Evolutionary conservation across 2,888 invertebrate species (phyloP), one percentile per base, ranked within the genome.

Genomic region (Ctena decussata): DNA sequence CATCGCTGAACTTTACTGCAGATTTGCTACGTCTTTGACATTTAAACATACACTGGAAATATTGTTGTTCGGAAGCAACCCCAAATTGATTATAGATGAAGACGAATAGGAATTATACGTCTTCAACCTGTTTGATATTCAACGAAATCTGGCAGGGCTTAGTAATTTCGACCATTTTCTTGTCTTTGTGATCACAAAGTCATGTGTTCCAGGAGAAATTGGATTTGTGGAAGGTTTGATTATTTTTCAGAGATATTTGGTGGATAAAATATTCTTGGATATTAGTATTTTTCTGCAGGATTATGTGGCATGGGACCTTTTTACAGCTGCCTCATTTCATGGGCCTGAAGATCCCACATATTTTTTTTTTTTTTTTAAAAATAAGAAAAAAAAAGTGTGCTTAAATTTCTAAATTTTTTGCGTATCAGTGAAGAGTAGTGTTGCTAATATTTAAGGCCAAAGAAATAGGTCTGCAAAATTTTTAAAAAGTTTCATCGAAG

Each of bases 101-200:
- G 57, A 60, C 60, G 24, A 35, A 60, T 57, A 60, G 75, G 60
- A 53, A 35, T 72, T 72, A 21, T 37, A n/a, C 37, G 3, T 1
- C n/a, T 5, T 15, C 6, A 32, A 49, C 71, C 12, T 71, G 72
- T 53, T 79, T 57, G 37, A 72, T 53, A 57, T 77, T 27, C 79
- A 49, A 37, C 60, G 78, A 84, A 87, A 87, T 87, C 87, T 87
- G 87, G 87, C 87, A 76, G 87, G 71, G 35, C 70, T 60, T 75
- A 82, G 74, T 70, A 65, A 71, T 49, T 72, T 27, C 24, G 79
- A 77, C 41, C 75, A 65, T 71, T 84, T 84, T 84, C 65, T 87
- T 49, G 84, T 87, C 72, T 87, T 82, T 77, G 79, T 84, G 24
- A 77, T 84, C 65, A 84, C 84, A 70, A 79, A 76, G 77, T 77